Conservation (phyloP, 2,797 vertebrate genomes). For the Mionectes olivaceus region DNA sequence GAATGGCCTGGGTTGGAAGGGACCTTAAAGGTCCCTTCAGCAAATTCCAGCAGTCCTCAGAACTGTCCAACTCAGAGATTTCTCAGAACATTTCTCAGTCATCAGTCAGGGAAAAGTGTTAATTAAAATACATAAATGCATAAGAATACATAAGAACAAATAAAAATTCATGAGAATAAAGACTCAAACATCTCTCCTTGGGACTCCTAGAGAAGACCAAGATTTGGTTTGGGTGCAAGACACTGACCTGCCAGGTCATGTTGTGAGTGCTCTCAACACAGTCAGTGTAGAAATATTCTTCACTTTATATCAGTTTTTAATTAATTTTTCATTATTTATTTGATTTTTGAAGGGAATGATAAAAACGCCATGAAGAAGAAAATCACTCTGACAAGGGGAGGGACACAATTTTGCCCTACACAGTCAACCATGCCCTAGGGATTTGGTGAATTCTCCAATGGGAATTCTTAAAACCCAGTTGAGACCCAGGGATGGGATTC, state of each 20-base stretch:
- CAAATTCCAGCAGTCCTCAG: background rate
- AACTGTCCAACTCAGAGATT: background rate
- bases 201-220: background rate
- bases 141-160: background rate
- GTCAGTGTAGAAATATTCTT: background rate
- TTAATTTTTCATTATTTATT: background rate
- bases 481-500: background rate
- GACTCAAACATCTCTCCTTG: background rate
- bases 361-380: background rate
- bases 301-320: background rate
- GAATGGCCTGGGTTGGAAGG: background rate
- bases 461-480: fast-evolving
- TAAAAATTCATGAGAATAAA: background rate
- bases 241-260: too few species aligned
- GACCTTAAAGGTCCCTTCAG: background rate
- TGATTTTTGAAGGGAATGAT: background rate
- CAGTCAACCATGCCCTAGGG: fast-evolving
- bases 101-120: background rate
- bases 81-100: too few species aligned
- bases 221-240: background rate
- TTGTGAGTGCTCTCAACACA: background rate
- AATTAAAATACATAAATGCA: background rate
- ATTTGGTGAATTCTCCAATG: background rate
- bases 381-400: background rate
- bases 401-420: fast-evolving